These are phyloP conservation scores for Mechanitis mazaeus DNA, from an alignment of 2,888 invertebrate genomes.

Conservation along the genomic window DNA sequence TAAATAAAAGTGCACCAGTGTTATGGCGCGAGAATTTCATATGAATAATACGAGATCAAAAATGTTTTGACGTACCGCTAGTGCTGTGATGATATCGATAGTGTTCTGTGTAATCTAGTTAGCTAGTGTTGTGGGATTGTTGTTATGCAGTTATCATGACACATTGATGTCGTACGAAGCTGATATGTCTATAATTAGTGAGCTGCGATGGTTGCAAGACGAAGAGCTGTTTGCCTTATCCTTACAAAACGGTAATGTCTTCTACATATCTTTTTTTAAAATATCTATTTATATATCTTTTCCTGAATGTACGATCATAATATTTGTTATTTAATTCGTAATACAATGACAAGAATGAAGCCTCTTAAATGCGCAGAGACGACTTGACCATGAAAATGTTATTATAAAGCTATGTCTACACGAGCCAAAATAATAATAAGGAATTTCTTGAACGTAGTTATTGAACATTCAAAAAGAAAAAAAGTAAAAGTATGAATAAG, in stretches of 20 bases:
- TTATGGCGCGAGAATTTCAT: slow-evolving; percentile 45
- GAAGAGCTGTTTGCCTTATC: slow-evolving; percentile 70
- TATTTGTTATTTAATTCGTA: slow-evolving; percentile 6
- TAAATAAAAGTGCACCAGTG: slow-evolving; percentile 31
- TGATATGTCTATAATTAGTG: slow-evolving; percentile 74
- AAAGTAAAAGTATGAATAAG: background rate
- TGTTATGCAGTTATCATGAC: slow-evolving; percentile 61
- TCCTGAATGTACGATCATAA: background rate
- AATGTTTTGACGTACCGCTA: slow-evolving; percentile 51
- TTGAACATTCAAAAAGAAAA: background rate
- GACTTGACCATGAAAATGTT: slow-evolving; percentile 3
- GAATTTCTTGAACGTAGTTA: background rate
- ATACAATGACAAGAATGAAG: slow-evolving; percentile 10
- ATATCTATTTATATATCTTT: background rate
- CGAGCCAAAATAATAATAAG: background rate
- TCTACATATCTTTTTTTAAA: background rate
- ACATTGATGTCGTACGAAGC: slow-evolving; percentile 63
- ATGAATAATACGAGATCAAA: slow-evolving; percentile 43
- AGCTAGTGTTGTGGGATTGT: slow-evolving; percentile 42
- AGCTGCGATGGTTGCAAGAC: slow-evolving; percentile 71
- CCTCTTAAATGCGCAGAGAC: slow-evolving; percentile 13
- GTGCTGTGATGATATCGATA: slow-evolving; percentile 56
- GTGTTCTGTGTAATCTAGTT: slow-evolving; percentile 42
- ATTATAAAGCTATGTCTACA: slow-evolving; percentile 7
- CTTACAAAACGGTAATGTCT: slow-evolving; percentile 66